Evolutionary conservation across 2,797 vertebrate species (phyloP).

Genomic region (Sebastes jordani): DNA sequence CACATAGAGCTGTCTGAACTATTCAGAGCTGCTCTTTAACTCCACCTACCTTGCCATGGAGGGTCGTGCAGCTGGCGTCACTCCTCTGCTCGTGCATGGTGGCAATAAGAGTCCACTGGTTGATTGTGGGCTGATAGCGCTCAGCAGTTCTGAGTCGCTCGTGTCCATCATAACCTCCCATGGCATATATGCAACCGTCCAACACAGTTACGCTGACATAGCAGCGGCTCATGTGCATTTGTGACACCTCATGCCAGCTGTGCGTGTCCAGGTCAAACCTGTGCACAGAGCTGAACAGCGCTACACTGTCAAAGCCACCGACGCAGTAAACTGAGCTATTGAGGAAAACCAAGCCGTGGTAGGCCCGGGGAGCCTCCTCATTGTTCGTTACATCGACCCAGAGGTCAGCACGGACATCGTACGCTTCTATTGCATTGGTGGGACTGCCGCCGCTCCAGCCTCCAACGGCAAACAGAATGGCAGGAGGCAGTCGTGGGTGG

Average conservation of each 20-base stretch:
- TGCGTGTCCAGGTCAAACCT: constrained; percentile 79
- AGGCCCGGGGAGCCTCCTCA: constrained; percentile 78
- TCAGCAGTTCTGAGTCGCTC: constrained; percentile 82
- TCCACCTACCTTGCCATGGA: constrained; percentile 73
- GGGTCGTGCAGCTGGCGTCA: constrained; percentile 77
- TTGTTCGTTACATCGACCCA: constrained; percentile 81
- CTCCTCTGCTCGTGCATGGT: constrained; percentile 85
- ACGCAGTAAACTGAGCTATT: constrained; percentile 55
- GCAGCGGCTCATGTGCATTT: constrained; percentile 84
- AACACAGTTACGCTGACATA: constrained; percentile 84
- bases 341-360: constrained; percentile 80
- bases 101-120: constrained; percentile 86
- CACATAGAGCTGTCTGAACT: too few relatives aligned
- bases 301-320: constrained; percentile 80
- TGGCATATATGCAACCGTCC: constrained; percentile 83
- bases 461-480: constrained; percentile 84
- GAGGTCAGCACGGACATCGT: constrained; percentile 74
- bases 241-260: constrained; percentile 84
- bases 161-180: constrained; percentile 86
- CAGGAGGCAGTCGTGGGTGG: constrained; percentile 79
- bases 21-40: not conserved
- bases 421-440: constrained; percentile 83
- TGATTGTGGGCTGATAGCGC: constrained; percentile 81
- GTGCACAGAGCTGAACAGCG: constrained; percentile 81
- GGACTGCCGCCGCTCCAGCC: constrained; percentile 80